Evolutionary conservation across 2,797 vertebrate genomes (phyloP), one percentile per base, ranked within the genome.

Genomic region (Mus spretus): DNA sequence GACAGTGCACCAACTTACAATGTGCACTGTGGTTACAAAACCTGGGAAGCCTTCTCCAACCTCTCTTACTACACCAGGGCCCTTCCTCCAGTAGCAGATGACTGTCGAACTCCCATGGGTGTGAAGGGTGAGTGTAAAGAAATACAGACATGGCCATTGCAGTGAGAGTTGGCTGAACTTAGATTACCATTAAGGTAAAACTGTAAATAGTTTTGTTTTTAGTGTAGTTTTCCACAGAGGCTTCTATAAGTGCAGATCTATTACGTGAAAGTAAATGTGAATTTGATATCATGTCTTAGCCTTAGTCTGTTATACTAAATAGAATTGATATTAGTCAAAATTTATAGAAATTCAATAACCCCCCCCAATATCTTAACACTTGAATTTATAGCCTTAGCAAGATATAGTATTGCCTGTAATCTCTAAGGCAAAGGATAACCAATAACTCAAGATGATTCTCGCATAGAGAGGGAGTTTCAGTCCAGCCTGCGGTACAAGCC

Each of bases 21-120:
- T 10, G 98, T 98, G 1, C 98, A 99, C 70, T 99, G 99, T 15
- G 97, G 28, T 89, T 99, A 99, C 98, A 99, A 99, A 97, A 99
- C 92, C 98, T 99, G 99, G 99, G 99, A 99, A 98, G 99, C 99
- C n/a, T 99, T 99, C 95, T 99, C 99, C 63, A 99, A 99, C 95
- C 98, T 99, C 77, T 99, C 99, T 19, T 99, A 99, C 95, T 99
- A 99, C 22, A 99, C 99, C 0, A 99, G 99, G 96, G 98, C 98
- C n/a, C 99, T 99, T 65, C 99, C 99, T 53, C 99, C 99, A 1
- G 99, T 99, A 63, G 98, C 98, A 0, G 97, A 98, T 74, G 99
- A 99, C 97, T 99, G 99, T 96, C 99, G 99, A 87, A 99, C 99
- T 67, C 99, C 99, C 0, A 99, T 99, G 99, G 99, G 99, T 98